Conservation (phyloP, 2,797 vertebrate species). For the Scolopax bukidnonensis region DNA sequence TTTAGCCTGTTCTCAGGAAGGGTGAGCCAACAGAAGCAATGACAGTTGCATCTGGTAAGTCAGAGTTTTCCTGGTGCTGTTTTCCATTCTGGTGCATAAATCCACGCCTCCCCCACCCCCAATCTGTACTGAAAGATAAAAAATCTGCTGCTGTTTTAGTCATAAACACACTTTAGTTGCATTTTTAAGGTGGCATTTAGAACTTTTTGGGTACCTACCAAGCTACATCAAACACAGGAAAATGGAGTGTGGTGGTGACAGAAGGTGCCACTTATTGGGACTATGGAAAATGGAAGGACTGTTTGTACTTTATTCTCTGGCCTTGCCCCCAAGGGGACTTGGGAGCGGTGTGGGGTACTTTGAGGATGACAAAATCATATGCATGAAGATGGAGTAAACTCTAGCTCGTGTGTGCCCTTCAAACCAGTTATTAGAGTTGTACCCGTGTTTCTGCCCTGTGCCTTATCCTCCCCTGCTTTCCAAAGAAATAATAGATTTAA, state of each 20-base stretch:
- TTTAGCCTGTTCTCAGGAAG: neutral
- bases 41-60: neutral
- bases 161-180: neutral
- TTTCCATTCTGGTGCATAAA: neutral
- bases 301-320: neutral
- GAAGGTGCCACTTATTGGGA: neutral
- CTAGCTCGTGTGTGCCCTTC: neutral
- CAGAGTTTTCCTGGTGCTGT: neutral
- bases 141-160: neutral
- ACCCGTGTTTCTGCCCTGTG: neutral
- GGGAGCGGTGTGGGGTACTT: neutral
- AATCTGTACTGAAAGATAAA: neutral
- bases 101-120: neutral
- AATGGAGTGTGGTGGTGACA: neutral
- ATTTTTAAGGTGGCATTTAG: neutral
- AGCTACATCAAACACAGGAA: neutral
- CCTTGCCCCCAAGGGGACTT: neutral
- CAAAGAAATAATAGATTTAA: neutral
- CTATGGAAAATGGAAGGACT: neutral
- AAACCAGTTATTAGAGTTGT: neutral
- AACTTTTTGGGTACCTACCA: neutral
- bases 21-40: neutral
- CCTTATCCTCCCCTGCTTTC: neutral
- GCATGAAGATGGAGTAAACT: neutral
- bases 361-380: neutral